Percentiles rank a stretch among this genome's conserved stretches.
phyloP scores from a whole-genome alignment of 2,113 vertebrate genomes.

The Poecilia latipinna region DNA sequence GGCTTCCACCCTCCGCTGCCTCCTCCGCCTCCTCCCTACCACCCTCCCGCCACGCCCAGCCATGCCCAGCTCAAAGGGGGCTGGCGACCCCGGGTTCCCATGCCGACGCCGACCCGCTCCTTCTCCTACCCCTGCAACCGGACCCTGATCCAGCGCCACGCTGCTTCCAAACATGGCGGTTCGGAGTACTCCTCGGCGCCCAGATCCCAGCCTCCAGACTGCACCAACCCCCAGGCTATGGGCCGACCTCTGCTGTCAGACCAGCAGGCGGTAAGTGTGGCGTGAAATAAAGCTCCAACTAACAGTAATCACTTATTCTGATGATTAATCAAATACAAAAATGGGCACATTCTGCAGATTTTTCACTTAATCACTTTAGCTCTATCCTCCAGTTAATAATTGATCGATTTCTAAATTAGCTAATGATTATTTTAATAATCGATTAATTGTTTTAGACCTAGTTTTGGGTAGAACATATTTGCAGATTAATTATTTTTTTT shows the following conservation, averaged over 20 bases:
- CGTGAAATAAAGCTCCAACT: not conserved
- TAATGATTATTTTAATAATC: too few relatives aligned
- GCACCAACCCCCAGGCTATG: slow-evolving; percentile 86
- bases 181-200: slow-evolving; percentile 84
- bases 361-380: too few relatives aligned
- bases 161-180: slow-evolving; percentile 82
- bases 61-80: slow-evolving; percentile 90
- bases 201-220: slow-evolving; percentile 90
- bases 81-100: slow-evolving; percentile 92
- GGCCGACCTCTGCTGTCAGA: slow-evolving; percentile 84
- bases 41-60: slow-evolving; percentile 88
- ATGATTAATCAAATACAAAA: too few relatives aligned
- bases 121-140: slow-evolving; percentile 97
- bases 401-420: too few relatives aligned
- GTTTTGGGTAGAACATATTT: too few relatives aligned
- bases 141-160: slow-evolving; percentile 86
- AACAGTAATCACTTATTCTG: too few relatives aligned
- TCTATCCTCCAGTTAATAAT: too few relatives aligned
- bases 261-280: slow-evolving; percentile 86
- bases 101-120: slow-evolving; percentile 92
- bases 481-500: too few relatives aligned
- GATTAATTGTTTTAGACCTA: too few relatives aligned
- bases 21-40: slow-evolving; percentile 95
- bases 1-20: slow-evolving; percentile 94
- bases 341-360: too few relatives aligned